Conservation (phyloP, 2,888 invertebrate genomes). For the Priocnemis perturbator region DNA sequence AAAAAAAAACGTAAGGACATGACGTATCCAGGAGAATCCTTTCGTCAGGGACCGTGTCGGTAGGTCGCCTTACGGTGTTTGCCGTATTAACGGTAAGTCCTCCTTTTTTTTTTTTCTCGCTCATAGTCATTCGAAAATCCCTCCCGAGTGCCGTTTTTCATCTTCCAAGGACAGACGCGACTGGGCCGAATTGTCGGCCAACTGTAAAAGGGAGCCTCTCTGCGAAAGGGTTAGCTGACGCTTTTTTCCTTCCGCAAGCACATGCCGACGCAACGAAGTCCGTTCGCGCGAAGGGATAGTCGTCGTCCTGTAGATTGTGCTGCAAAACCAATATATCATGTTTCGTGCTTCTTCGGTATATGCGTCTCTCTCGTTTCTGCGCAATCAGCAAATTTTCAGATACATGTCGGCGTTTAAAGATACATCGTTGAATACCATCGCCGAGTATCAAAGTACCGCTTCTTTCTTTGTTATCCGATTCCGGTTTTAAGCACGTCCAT, state of each 20-base stretch:
- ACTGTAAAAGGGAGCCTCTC: constrained; percentile 48
- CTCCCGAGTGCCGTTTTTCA: constrained; percentile 59
- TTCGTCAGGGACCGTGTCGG: constrained; percentile 47
- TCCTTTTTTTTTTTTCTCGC: constrained; percentile 42
- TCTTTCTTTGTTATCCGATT: no score
- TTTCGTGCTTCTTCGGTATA: no score
- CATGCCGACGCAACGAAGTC: constrained; percentile 5
- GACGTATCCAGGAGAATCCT: constrained; percentile 17
- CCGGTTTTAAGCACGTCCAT: no score
- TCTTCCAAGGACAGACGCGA: constrained; percentile 31
- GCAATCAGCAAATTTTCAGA: no score
- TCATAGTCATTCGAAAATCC: constrained; percentile 12
- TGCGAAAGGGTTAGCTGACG: constrained; percentile 36
- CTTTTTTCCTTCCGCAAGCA: constrained; percentile 24
- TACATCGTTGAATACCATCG: no score
- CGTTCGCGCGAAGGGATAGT: constrained; percentile 10
- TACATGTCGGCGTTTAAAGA: no score
- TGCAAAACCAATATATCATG: not conserved
- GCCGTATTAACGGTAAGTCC: constrained; percentile 57
- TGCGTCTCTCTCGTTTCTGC: no score
- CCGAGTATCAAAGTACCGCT: no score
- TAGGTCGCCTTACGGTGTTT: constrained; percentile 52
- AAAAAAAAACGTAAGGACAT: constrained; percentile 13
- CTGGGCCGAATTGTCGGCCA: constrained; percentile 51
- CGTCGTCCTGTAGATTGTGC: not conserved